Conservation (phyloP, 2,888 invertebrate genomes). For the Meganola albula region DNA sequence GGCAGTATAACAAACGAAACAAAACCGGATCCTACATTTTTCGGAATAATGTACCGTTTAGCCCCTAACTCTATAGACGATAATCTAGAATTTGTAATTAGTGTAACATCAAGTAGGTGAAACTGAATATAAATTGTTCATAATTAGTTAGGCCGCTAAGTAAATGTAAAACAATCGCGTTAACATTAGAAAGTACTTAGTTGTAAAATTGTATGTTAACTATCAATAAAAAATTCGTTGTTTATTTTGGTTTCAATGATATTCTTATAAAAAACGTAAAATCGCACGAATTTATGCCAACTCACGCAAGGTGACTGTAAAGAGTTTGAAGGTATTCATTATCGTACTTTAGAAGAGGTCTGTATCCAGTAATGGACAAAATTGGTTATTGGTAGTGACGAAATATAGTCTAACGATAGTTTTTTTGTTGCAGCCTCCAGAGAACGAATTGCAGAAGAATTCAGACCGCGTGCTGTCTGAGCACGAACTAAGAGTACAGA, state of each 20-base stretch:
- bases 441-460: constrained; percentile 94
- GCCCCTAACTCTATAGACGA: constrained; percentile 39
- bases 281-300: too few species aligned
- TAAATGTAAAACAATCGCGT: too few species aligned
- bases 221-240: too few species aligned
- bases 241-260: too few species aligned
- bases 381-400: neutral
- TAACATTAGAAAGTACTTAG: too few species aligned
- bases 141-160: neutral
- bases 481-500: constrained; percentile 94
- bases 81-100: constrained; percentile 51
- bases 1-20: constrained; percentile 23
- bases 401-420: constrained; percentile 12
- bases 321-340: too few species aligned
- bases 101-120: constrained; percentile 26
- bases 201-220: too few species aligned
- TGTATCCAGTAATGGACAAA: too few species aligned
- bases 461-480: constrained; percentile 91
- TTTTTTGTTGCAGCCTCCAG: constrained; percentile 86
- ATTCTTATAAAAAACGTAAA: too few species aligned
- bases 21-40: constrained; percentile 32
- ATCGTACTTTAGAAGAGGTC: too few species aligned
- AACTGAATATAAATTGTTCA: constrained; percentile 10
- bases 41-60: constrained; percentile 50
- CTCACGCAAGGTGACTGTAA: too few species aligned